A percentile compares a stretch with the other conserved stretches of the same genome.
Conservation (phyloP, 2,797 vertebrate species). For the Anableps anableps region DNA sequence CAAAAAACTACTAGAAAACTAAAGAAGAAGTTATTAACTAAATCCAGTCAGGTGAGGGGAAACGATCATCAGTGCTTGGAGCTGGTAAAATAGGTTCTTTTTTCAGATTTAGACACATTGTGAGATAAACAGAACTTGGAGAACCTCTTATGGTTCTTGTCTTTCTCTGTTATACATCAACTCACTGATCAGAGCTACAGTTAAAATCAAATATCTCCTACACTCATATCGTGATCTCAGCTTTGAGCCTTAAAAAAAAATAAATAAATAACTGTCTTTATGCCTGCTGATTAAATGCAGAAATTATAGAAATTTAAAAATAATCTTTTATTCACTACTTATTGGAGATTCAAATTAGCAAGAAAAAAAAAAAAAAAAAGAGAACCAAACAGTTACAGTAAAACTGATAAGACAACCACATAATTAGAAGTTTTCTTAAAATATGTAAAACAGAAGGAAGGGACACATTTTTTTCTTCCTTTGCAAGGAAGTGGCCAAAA, state of each 20-base stretch:
- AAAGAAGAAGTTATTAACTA: not conserved
- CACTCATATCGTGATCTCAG: too few species aligned
- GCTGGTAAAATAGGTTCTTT: not conserved
- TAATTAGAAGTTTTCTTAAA: not conserved
- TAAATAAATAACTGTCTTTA: not conserved
- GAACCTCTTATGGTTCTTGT: not conserved
- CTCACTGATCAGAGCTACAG: not conserved
- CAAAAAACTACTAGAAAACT: not conserved
- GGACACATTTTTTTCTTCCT: too few species aligned
- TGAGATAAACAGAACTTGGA: not conserved
- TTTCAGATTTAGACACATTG: not conserved
- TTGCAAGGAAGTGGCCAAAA: not conserved
- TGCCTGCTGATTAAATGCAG: not conserved
- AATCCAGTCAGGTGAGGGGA: not conserved
- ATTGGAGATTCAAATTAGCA: not conserved
- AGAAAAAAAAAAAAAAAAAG: not conserved
- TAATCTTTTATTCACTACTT: not conserved
- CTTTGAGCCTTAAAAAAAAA: too few species aligned
- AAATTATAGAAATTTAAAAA: too few species aligned
- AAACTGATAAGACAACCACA: not conserved
- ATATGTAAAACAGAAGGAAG: not conserved
- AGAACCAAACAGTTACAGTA: not conserved
- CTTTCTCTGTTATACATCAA: slow-evolving; percentile 12
- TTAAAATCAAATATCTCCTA: not conserved
- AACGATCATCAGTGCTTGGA: not conserved